Percentiles rank a stretch among this genome's conserved stretches.
Evolutionary conservation across 2,113 vertebrate species (phyloP).

Genomic region (Rhinoptilus africanus): DNA sequence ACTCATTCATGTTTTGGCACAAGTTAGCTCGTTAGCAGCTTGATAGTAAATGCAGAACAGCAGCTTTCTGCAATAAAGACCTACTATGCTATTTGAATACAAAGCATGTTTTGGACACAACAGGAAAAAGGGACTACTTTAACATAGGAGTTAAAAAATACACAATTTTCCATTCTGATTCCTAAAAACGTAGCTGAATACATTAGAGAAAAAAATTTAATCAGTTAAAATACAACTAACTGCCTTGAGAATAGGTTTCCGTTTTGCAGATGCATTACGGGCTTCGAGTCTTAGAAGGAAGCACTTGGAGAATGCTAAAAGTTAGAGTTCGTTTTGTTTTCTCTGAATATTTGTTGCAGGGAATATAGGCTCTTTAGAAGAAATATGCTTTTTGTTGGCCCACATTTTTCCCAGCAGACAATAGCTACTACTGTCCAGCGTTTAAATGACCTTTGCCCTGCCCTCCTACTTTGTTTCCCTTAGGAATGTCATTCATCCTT

Average conservation of each 20-base stretch:
- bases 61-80: not conserved
- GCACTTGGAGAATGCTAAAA: not conserved
- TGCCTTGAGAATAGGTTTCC: not conserved
- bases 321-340: slow-evolving; percentile 31
- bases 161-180: not conserved
- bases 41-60: not conserved
- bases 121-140: not conserved
- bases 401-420: slow-evolving; percentile 49
- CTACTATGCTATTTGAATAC: not conserved
- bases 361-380: not conserved
- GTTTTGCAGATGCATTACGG: not conserved
- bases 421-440: slow-evolving; percentile 68
- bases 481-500: slow-evolving; percentile 75
- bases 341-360: not conserved
- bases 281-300: not conserved
- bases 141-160: not conserved
- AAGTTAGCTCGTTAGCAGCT: not conserved
- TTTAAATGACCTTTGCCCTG: slow-evolving; percentile 74
- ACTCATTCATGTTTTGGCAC: not conserved
- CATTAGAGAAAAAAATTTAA: not conserved
- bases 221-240: not conserved
- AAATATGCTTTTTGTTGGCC: slow-evolving; percentile 40
- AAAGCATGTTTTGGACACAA: not conserved
- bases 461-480: slow-evolving; percentile 73
- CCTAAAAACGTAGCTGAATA: not conserved